Evolutionary conservation across 1,140 invertebrate genomes (phyloP), one percentile per base, ranked within the genome.

Genomic region (Mamestra configurata): DNA sequence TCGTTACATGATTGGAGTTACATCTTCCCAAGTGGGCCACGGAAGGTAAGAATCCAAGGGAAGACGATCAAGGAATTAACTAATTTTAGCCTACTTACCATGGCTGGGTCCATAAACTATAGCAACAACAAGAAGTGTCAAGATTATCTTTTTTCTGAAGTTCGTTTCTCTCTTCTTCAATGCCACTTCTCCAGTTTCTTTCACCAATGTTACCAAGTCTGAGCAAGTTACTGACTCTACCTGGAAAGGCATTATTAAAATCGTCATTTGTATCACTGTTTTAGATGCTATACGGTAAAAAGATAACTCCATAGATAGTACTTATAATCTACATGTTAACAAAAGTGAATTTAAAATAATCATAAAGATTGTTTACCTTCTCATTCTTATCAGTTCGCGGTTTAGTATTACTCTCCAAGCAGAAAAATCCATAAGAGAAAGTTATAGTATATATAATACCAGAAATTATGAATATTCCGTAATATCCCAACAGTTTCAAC

Each of bases 401-500:
- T 73, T 91, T 95, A 11, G 88, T 91, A 43, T 86, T 93, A 15
- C 85, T 91, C 68, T 93, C 88, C 70, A 95, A 90, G 76, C 71
- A 89, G 68, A 93, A 73, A 0, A 89, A 80, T 46, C 90, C 93
- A 83, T 95, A 95, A 24, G 20, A 95, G 18, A 64, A 90, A 13
- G 89, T 93, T 15, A 89, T 78, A 4, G 93, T 72, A 79, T 95
- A 93, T 66, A 95, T 89, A 6, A 43, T 35, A 18, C 84, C 86
- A 4, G 93, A 91, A 37, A 93, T 84, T 6, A 79, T 49, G 76
- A 95, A 95, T n/a, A 95, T 86, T 37, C 95, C 94, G 79, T 95
- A 95, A 78, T 95, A 95, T 0, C 95, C 95, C 81, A 88, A 90
- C 49, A 89, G 43, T 40, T 93, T 93, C 2, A 94, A 81, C 10